Evolutionary conservation across 1,140 invertebrate species (phyloP), one percentile per base, ranked within the genome.

Genomic region (Drosophila neocordata): DNA sequence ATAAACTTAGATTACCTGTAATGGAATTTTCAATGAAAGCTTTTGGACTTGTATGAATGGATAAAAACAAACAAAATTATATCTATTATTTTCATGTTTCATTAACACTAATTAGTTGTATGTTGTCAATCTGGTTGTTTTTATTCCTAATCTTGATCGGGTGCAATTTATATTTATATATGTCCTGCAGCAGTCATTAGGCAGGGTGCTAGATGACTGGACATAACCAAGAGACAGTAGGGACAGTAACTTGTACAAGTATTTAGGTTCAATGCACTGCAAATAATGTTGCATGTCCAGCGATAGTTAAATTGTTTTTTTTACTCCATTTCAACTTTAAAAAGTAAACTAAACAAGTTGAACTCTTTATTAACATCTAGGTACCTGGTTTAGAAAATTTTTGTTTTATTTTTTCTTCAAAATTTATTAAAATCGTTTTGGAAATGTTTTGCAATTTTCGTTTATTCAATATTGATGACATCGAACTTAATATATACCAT

Each of bases 1-100:
- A 64, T 4, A 85, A 72, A 56, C 66, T 83, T 11, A 76, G 69
- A 76, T 88, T 83, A 52, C 72, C 83, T 88, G 79, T 9, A 79
- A 70, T 56, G 24, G 61, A 52, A 55, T 55, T 62, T 41, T 22
- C 31, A 51, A 38, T n/a, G 48, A 64, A 13, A 31, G 52, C 52
- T 8, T 8, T 15, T 13, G n/a, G 48, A 12, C 9, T 52, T 2
- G 18, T n/a, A 9, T 3, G 1, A n/a, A 12, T 18, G 41, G 41
- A n/a, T 48, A 11, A 20, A 48, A 48, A 48, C 15, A 48, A 18
- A 48, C 5, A 24, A 13, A 2, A 13, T 7, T 13, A 34, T 56
- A 35, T 34, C 34, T 56, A 31, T 15, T 34, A 56, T 56, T 20
- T 20, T 11, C 57, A 41, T 65, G 65, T 77, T 77, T 80, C 56